Evolutionary conservation across 2,797 vertebrate genomes (phyloP).

Genomic region (Rhinoraja longicauda): DNA sequence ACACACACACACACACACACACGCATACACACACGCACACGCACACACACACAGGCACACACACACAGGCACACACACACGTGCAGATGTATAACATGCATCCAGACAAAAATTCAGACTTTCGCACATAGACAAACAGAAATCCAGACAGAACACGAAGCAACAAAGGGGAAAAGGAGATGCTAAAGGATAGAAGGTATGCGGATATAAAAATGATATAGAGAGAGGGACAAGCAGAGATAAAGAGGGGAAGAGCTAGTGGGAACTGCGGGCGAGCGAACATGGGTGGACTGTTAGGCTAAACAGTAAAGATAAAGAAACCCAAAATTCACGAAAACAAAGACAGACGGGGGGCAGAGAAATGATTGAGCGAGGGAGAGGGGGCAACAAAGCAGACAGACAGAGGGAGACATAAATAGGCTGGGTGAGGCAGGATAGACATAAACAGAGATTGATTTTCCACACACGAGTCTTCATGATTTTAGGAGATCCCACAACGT

Average conservation of each 20-base stretch:
- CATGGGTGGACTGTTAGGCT: not conserved
- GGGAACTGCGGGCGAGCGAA: not conserved
- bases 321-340: not conserved
- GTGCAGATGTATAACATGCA: no score
- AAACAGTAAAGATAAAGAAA: not conserved
- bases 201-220: not conserved
- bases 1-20: no score
- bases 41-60: no score
- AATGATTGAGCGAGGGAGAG: not conserved
- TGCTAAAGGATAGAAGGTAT: not conserved
- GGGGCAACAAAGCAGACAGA: not conserved
- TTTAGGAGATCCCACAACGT: not conserved
- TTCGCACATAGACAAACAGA: no score
- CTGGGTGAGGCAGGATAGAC: not conserved
- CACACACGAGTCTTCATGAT: not conserved
- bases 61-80: no score
- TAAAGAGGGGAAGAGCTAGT: not conserved
- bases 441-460: not conserved
- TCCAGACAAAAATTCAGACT: no score
- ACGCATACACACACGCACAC: no score
- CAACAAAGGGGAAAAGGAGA: no score
- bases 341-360: not conserved
- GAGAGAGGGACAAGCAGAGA: not conserved
- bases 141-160: no score
- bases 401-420: no score